phyloP scores from a whole-genome alignment of 2,797 vertebrate genomes.

The Otolemur crassicaudatus region DNA sequence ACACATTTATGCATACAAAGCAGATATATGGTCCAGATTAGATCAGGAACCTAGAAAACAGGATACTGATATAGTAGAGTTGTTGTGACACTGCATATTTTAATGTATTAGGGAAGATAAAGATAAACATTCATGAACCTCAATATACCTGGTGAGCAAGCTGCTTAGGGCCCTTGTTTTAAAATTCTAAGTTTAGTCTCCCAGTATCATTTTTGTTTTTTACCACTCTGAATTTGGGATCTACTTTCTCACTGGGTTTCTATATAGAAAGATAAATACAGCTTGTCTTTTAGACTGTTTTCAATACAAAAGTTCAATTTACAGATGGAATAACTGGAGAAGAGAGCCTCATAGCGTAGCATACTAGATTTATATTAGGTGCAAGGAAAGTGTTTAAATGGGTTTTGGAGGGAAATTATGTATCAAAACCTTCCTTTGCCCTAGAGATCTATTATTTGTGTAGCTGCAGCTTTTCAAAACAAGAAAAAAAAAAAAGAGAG shows the following conservation, averaged over 20 bases:
- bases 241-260: conserved; percentile 13
- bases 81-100: conserved; percentile 16
- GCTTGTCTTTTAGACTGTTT: conserved; percentile 20
- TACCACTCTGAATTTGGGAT: background rate
- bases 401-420: conserved; percentile 39
- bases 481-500: conserved; percentile 22
- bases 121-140: background rate
- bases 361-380: conserved; percentile 14
- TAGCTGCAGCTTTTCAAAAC: conserved; percentile 18
- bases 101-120: conserved; percentile 35
- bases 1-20: conserved; percentile 12
- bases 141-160: background rate
- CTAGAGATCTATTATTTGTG: background rate
- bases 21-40: background rate
- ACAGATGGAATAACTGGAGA: background rate
- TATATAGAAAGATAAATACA: background rate
- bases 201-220: background rate
- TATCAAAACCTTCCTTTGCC: conserved; percentile 31
- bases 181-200: conserved; percentile 26
- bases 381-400: conserved; percentile 13
- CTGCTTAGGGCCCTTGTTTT: background rate
- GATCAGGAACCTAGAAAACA: conserved; percentile 2
- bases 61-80: background rate
- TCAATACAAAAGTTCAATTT: conserved; percentile 51
- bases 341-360: background rate